A percentile compares a stretch with the other conserved stretches of the same genome.
phyloP scores from a whole-genome alignment of 2,113 vertebrate species.

The Anoura caudifer region DNA sequence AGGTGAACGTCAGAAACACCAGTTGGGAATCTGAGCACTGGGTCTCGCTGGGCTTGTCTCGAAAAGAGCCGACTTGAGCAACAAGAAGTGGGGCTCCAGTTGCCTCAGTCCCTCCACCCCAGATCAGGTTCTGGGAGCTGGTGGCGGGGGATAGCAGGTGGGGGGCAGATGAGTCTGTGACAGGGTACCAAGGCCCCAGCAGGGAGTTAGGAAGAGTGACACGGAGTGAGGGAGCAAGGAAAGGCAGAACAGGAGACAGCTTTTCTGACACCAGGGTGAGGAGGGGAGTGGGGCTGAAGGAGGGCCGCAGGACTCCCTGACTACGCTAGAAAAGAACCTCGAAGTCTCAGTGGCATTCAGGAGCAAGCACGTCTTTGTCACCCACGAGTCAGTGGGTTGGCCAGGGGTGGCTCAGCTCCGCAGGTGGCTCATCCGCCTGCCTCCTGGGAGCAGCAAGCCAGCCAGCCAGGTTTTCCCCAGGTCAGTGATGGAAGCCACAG shows the following conservation, averaged over 20 bases:
- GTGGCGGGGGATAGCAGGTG: too few species aligned
- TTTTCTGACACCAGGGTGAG: neutral
- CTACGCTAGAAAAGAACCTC: neutral
- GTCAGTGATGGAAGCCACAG: neutral
- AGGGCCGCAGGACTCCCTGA: neutral
- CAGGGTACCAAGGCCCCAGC: neutral
- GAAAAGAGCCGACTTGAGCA: neutral
- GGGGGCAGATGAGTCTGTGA: neutral
- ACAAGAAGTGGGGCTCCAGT: neutral
- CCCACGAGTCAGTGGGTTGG: neutral
- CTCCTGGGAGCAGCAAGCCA: neutral
- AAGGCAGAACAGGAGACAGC: neutral
- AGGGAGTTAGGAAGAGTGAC: neutral
- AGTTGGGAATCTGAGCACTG: neutral
- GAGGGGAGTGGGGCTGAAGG: neutral
- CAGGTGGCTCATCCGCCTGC: neutral
- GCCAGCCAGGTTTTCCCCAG: neutral
- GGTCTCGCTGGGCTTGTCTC: neutral
- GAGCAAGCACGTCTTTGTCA: neutral
- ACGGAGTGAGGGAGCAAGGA: neutral
- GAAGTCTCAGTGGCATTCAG: neutral
- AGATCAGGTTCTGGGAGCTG: neutral
- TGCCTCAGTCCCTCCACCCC: neutral
- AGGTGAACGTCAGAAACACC: neutral
- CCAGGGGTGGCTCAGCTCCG: neutral